These are phyloP conservation scores for Petrocephalus microphthalmus DNA, from an alignment of 2,113 vertebrate genomes.

Conservation along the genomic window DNA sequence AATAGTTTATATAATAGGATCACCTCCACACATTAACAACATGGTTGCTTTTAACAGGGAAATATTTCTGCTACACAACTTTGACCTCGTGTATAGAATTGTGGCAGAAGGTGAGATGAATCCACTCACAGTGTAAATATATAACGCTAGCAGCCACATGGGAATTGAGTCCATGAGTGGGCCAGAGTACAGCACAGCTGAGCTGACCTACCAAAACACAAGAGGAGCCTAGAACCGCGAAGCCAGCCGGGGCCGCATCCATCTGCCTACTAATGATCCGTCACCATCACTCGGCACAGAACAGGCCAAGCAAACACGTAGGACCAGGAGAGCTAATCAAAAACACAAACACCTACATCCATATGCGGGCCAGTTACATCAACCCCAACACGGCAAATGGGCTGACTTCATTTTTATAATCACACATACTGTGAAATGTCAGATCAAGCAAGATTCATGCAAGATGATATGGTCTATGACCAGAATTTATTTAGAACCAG, in stretches of 20 bases:
- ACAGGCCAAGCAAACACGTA: neutral
- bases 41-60: neutral
- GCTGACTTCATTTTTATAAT: neutral
- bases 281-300: neutral
- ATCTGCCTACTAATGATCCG: neutral
- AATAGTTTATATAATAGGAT: neutral
- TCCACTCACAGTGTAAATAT: neutral
- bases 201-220: neutral
- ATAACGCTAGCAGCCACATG: neutral
- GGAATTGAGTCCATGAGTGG: neutral
- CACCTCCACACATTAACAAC: neutral
- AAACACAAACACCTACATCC: neutral
- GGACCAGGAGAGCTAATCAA: neutral
- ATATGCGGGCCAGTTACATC: neutral
- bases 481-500: neutral
- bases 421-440: neutral
- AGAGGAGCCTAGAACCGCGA: neutral
- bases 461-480: neutral
- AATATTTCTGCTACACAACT: neutral
- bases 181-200: neutral
- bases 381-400: neutral
- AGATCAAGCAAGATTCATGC: neutral
- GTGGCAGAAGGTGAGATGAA: neutral
- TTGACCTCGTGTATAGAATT: neutral
- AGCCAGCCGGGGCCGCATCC: neutral